A percentile compares a stretch with the other conserved stretches of the same genome.
phyloP scores from a whole-genome alignment of 2,888 invertebrate species.

The Julus scanicus region DNA sequence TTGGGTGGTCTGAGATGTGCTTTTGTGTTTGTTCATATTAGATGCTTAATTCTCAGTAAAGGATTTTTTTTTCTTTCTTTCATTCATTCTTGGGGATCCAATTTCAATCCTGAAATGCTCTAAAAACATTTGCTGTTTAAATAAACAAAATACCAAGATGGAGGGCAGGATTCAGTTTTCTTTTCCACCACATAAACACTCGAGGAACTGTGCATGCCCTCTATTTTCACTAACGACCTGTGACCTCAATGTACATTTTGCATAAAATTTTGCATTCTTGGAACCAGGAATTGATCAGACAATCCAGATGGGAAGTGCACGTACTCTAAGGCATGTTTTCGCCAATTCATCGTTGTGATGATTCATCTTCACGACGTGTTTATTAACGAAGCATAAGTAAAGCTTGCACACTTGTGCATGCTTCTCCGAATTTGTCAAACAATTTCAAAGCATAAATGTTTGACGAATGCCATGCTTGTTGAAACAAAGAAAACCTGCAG shows the following conservation, averaged over 20 bases:
- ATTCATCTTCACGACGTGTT: conserved; percentile 21
- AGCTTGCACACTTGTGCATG: background rate
- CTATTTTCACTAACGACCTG: background rate
- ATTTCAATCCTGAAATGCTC: conserved; percentile 9
- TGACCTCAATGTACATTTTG: background rate
- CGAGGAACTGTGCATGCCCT: background rate
- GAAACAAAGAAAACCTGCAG: no score
- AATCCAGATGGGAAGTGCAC: background rate
- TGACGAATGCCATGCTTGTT: no score
- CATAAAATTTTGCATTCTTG: background rate
- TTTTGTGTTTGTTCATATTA: background rate
- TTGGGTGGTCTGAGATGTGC: no score
- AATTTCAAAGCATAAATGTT: background rate
- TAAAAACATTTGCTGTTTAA: background rate
- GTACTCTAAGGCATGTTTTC: background rate
- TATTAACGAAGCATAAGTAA: background rate
- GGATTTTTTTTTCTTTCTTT: no score
- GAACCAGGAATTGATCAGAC: background rate
- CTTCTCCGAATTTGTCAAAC: background rate
- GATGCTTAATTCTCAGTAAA: background rate
- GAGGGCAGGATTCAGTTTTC: background rate
- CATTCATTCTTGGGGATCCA: background rate
- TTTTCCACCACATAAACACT: background rate
- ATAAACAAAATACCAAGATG: conserved; percentile 1
- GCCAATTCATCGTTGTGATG: conserved; percentile 11